These are phyloP conservation scores for Drosophila engyochracea DNA, from an alignment of 2,888 invertebrate genomes.

Conservation along the genomic window DNA sequence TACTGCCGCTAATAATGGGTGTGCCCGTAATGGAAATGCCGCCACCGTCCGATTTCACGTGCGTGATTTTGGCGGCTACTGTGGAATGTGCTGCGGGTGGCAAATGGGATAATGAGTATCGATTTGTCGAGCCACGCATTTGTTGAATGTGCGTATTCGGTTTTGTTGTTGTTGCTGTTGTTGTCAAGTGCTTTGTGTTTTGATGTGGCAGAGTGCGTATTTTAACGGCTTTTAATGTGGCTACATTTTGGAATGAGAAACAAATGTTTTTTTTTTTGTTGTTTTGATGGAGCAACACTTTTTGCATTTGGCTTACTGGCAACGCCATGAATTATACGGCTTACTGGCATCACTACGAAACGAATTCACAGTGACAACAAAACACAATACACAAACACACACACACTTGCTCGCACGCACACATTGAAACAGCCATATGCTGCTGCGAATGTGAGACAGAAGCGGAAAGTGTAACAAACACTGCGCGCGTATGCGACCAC, in stretches of 20 bases:
- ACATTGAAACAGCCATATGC: constrained; percentile 41
- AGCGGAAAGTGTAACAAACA: constrained; percentile 61
- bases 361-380: constrained; percentile 75
- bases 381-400: constrained; percentile 46
- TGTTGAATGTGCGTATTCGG: constrained; percentile 62
- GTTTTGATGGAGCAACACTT: constrained; percentile 42
- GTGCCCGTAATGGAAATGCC: constrained; percentile 63
- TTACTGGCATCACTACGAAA: constrained; percentile 66
- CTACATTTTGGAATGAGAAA: constrained; percentile 40
- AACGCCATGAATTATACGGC: constrained; percentile 39
- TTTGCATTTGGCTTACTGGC: constrained; percentile 29
- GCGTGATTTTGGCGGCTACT: constrained; percentile 86
- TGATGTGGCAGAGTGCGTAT: constrained; percentile 61
- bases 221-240: constrained; percentile 69
- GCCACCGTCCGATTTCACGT: constrained; percentile 85
- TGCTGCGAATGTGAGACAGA: constrained; percentile 56
- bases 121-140: constrained; percentile 66
- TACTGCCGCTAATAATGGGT: constrained; percentile 66
- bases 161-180: constrained; percentile 46
- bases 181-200: constrained; percentile 57
- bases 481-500: constrained; percentile 56
- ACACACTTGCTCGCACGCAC: constrained; percentile 23
- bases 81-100: constrained; percentile 77
- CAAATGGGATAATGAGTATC: constrained; percentile 73
- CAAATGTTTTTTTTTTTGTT: not conserved